Base-by-base conservation (phyloP, 2,113 vertebrate species). In the Coptodon rendalli region DNA sequence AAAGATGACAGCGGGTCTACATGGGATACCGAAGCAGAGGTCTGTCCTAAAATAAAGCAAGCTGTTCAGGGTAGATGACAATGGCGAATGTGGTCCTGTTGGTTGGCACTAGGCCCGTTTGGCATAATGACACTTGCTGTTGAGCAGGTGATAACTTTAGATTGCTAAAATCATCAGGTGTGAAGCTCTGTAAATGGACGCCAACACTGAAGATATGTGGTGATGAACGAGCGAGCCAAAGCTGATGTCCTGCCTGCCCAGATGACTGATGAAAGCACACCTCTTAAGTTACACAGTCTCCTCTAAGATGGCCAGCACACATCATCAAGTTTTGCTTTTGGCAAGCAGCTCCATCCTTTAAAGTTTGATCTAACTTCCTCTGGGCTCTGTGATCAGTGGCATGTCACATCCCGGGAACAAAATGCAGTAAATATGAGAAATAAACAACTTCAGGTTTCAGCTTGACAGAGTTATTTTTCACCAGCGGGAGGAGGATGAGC, bases 111-210 rank as follows among this genome's bases (percentile, higher is more conserved):
- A 66, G 40, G 82, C 71, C 80, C 76, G 76, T 89, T 89, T 93
- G 85, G 89, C 88, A 86, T 52, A 80, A 80, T 57, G 50, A 85
- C 48, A 22, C 83, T 87, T n/a, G 6, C 89, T 82, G 84, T 73
- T 81, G 88, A 87, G 83, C 81, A 56, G 27, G 82, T 57, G 80
- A 91, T 90, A 89, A 89, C 87, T 84, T 91, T 59, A 85, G 81
- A 87, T 89, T 82, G 56, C 89, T 73, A 81, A 66, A 91, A 88
- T 84, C 87, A 87, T 80, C 59, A 38, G 57, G 36, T 73, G 52
- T 82, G 91, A 89, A 50, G 84, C 79, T 86, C 61, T 45, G 34
- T 83, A 86, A 93, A 89, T 82, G 86, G 81, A 87, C 53, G 73
- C 87, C 82, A 82, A 82, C 73, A 3, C 63, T 48, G 38, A 80